These are phyloP conservation scores for Anguilla anguilla DNA, from an alignment of 2,797 vertebrate genomes.

Conservation along the genomic window DNA sequence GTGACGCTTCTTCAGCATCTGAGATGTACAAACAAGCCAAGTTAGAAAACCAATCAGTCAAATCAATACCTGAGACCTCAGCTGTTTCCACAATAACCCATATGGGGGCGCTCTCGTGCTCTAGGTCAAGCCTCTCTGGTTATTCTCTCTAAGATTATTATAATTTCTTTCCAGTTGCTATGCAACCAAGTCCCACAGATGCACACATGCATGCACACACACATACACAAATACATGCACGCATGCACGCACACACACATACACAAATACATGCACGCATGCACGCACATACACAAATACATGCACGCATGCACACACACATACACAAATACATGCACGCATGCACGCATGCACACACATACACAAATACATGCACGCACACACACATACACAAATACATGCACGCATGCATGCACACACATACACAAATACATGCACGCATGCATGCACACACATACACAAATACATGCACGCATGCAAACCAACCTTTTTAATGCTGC, in stretches of 20 bases:
- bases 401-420: not conserved
- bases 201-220: not conserved
- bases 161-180: too few relatives aligned
- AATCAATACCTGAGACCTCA: too few relatives aligned
- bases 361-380: not conserved
- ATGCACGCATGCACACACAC: not conserved
- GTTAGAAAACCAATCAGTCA: not conserved
- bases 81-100: too few relatives aligned
- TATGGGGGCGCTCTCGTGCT: too few relatives aligned
- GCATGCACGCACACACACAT: too few relatives aligned
- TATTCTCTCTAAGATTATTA: too few relatives aligned
- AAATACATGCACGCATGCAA: not conserved
- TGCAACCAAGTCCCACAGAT: not conserved
- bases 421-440: too few relatives aligned
- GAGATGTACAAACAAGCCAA: constrained; percentile 17
- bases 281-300: not conserved
- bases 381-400: not conserved
- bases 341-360: too few relatives aligned
- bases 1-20: constrained; percentile 89
- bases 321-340: not conserved
- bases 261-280: too few relatives aligned
- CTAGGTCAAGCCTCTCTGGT: too few relatives aligned
- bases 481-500: constrained; percentile 94
- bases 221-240: not conserved
- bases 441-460: too few relatives aligned